phyloP scores from a whole-genome alignment of 2,113 vertebrate species.

The Podocnemis expansa region DNA sequence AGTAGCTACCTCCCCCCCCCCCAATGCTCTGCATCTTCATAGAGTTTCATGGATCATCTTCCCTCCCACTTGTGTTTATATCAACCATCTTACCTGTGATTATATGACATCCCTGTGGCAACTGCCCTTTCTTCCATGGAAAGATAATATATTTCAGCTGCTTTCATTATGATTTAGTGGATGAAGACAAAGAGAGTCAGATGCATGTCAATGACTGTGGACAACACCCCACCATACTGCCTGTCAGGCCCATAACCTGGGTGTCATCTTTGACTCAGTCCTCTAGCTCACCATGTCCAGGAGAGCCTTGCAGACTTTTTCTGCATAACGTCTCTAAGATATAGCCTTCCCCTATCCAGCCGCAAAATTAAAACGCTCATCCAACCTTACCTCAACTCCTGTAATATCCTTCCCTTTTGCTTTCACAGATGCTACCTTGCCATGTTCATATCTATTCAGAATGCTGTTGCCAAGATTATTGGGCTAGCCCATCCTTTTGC shows the following conservation, averaged over 20 bases:
- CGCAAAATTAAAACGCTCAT: background rate
- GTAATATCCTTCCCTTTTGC: background rate
- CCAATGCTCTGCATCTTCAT: background rate
- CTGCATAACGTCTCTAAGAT: background rate
- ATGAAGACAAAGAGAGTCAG: background rate
- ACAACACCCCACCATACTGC: background rate
- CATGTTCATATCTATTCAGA: background rate
- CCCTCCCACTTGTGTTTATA: background rate
- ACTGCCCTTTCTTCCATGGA: background rate
- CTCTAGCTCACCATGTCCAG: background rate
- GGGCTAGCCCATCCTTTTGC: background rate
- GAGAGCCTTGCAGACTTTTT: background rate
- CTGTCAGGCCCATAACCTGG: background rate
- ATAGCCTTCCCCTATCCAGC: rapidly evolving
- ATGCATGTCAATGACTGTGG: background rate
- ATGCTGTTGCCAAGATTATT: background rate
- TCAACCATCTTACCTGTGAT: background rate
- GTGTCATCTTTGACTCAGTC: rapidly evolving
- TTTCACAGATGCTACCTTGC: background rate
- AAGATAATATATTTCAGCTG: background rate
- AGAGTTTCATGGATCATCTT: background rate
- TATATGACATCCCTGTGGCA: background rate
- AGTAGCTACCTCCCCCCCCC: no score
- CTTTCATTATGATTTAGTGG: background rate
- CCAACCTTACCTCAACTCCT: background rate